These are phyloP conservation scores for Irena cyanogastra DNA, from an alignment of 2,113 vertebrate genomes.

Conservation along the genomic window DNA sequence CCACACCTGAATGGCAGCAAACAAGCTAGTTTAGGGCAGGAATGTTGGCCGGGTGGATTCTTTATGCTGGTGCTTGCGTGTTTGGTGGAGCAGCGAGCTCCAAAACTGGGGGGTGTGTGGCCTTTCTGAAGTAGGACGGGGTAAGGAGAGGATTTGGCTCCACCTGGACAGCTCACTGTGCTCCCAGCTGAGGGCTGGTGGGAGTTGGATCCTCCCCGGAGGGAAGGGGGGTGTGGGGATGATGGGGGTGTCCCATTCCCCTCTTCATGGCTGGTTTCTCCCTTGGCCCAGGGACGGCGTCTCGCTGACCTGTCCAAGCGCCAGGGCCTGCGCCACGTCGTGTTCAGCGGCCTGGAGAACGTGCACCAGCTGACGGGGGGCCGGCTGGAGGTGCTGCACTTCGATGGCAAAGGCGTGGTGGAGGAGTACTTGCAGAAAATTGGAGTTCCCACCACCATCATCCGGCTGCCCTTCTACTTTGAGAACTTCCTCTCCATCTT, in stretches of 20 bases:
- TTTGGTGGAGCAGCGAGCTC: not conserved
- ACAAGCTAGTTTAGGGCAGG: not conserved
- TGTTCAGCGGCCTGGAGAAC: constrained; percentile 73
- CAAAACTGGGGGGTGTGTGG: not conserved
- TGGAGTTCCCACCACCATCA: constrained; percentile 29
- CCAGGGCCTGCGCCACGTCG: constrained; percentile 29
- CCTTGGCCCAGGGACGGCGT: constrained; percentile 39
- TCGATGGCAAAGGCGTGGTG: constrained; percentile 67
- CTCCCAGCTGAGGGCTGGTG: not conserved
- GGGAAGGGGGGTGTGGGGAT: not conserved
- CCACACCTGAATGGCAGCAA: not conserved
- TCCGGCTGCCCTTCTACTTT: constrained; percentile 58
- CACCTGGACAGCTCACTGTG: not conserved
- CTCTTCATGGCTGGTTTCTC: not conserved
- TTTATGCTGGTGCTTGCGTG: not conserved
- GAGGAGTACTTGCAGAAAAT: constrained; percentile 63
- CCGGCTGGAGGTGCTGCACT: constrained; percentile 58
- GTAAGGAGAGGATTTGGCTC: not conserved
- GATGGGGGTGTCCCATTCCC: not conserved
- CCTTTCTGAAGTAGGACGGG: fast-evolving
- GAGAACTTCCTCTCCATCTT: constrained; percentile 74
- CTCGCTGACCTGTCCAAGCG: constrained; percentile 61
- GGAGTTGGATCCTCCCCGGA: not conserved
- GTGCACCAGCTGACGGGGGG: constrained; percentile 57
- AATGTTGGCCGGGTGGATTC: not conserved